Conservation (phyloP, 92 coral and sea anemone species). For the Zoanthus sociatus region DNA sequence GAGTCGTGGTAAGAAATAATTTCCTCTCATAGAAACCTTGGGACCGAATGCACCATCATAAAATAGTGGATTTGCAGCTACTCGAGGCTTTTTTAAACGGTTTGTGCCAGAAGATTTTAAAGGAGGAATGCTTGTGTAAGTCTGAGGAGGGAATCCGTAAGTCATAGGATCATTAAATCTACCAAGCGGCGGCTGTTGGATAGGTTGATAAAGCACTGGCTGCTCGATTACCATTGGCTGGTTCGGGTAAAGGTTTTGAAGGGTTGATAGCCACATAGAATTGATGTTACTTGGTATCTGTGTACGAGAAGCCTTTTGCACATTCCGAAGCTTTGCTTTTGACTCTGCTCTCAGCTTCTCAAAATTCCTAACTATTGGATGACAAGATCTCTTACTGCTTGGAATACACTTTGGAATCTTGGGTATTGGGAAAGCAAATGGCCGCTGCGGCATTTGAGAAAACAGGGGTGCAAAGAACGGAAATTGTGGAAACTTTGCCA, state of each 20-base stretch:
- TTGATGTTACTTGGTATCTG: not conserved
- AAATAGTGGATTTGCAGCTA: constrained; percentile 39
- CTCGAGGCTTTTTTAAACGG: not conserved
- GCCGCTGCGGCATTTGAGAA: constrained; percentile 31
- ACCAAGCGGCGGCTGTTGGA: not conserved
- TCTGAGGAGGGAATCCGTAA: not conserved
- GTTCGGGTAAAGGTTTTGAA: constrained; percentile 27
- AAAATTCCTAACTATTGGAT: constrained; percentile 36
- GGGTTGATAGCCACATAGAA: not conserved
- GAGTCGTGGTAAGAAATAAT: constrained; percentile 16
- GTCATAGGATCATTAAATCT: constrained; percentile 17
- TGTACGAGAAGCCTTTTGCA: not conserved
- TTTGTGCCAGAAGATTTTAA: constrained; percentile 8
- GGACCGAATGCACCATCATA: constrained; percentile 27
- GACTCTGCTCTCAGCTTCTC: constrained; percentile 37
- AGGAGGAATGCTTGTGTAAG: constrained; percentile 5
- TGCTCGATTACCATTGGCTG: constrained; percentile 34
- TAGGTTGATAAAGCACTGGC: constrained; percentile 29
- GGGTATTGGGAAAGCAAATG: constrained; percentile 27
- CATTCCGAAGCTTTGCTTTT: constrained; percentile 16
- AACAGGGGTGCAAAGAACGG: not conserved
- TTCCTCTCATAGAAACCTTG: not conserved
- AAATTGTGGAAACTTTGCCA: not conserved
- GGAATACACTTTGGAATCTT: constrained; percentile 43
- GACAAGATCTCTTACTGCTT: constrained; percentile 40